A percentile compares a stretch with the other conserved stretches of the same genome.
phyloP scores from a whole-genome alignment of 1,140 invertebrate species.

The Chlorops oryzae region DNA sequence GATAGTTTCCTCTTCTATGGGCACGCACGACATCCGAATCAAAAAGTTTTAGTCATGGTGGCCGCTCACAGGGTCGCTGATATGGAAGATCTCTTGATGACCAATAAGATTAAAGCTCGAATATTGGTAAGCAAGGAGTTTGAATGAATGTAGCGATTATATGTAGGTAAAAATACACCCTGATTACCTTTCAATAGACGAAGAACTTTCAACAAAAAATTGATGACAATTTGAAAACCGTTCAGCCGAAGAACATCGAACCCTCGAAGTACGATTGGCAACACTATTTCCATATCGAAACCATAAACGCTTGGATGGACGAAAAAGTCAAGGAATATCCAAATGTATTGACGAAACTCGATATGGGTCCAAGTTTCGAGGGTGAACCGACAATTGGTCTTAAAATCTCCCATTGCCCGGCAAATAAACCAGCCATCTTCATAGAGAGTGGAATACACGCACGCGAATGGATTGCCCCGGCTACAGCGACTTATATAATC shows the following conservation, averaged over 20 bases:
- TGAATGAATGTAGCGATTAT: not conserved
- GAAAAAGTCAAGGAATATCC: slow-evolving; percentile 46
- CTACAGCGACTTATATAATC: slow-evolving; percentile 64
- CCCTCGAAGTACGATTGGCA: slow-evolving; percentile 42
- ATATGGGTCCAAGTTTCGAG: slow-evolving; percentile 53
- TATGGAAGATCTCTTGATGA: slow-evolving; percentile 37
- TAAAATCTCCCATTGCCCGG: slow-evolving; percentile 50
- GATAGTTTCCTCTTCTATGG: slow-evolving; percentile 39
- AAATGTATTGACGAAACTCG: slow-evolving; percentile 49
- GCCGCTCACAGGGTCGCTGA: slow-evolving; percentile 36
- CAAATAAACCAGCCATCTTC: slow-evolving; percentile 49
- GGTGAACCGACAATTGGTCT: slow-evolving; percentile 56
- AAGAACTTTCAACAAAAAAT: slow-evolving; percentile 39
- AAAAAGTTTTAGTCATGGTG: slow-evolving; percentile 40
- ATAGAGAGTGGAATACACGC: slow-evolving; percentile 67
- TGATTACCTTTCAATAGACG: slow-evolving; percentile 12
- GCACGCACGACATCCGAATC: slow-evolving; percentile 28
- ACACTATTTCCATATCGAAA: slow-evolving; percentile 50
- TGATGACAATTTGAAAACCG: slow-evolving; percentile 29
- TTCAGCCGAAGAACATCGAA: slow-evolving; percentile 22
- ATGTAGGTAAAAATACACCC: not conserved
- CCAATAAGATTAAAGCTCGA: slow-evolving; percentile 31
- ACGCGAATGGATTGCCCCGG: slow-evolving; percentile 69
- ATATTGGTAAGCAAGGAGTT: slow-evolving; percentile 18
- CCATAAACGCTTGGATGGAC: slow-evolving; percentile 51